A percentile compares a stretch with the other conserved stretches of the same genome.
These are phyloP conservation scores for Microcebus murinus DNA, from an alignment of 2,113 vertebrate species.

Conservation along the genomic window DNA sequence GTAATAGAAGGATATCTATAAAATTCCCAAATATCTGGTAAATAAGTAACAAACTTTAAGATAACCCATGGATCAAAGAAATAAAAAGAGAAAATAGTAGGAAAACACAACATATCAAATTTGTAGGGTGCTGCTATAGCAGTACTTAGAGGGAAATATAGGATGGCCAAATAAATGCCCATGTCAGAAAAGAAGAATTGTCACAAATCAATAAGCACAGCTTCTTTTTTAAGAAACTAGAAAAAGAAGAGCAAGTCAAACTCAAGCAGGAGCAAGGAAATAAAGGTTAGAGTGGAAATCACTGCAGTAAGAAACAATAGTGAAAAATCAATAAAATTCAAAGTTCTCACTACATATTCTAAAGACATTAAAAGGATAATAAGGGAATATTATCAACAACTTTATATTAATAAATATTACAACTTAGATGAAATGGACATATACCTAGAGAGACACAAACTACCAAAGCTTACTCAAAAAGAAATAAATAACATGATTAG, in stretches of 20 bases:
- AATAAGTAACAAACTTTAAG: neutral
- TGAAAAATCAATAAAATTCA: neutral
- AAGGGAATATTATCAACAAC: neutral
- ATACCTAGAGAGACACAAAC: neutral
- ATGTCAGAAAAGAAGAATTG: neutral
- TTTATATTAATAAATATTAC: neutral
- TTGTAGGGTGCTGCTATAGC: neutral
- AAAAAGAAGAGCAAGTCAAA: conserved; percentile 41
- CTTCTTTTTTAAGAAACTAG: neutral
- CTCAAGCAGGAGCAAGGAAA: neutral
- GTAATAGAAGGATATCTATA: neutral
- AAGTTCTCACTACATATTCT: neutral
- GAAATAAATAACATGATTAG: neutral
- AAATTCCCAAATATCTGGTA: neutral
- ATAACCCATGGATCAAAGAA: neutral
- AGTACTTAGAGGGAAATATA: neutral
- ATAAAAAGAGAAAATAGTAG: neutral
- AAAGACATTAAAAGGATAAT: neutral
- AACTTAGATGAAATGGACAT: neutral
- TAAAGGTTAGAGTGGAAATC: conserved; percentile 4
- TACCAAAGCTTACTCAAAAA: neutral
- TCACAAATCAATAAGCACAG: neutral
- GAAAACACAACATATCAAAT: neutral
- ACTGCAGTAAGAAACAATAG: neutral
- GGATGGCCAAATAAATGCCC: neutral